A percentile compares a stretch with the other conserved stretches of the same genome.
Evolutionary conservation across 2,113 vertebrate species (phyloP).

Genomic region (Aplodontia rufa): DNA sequence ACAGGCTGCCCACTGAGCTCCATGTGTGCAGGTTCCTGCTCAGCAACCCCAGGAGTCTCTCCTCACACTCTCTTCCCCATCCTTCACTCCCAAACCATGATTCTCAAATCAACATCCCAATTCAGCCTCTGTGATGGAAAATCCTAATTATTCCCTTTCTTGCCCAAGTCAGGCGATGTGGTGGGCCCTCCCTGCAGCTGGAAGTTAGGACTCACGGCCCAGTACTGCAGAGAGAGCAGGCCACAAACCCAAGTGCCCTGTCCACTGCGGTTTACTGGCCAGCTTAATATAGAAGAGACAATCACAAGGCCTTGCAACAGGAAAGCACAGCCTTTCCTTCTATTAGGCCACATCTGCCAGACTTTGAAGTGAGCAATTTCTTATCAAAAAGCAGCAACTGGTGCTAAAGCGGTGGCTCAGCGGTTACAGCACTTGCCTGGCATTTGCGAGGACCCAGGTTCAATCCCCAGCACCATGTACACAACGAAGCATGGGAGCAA

Average conservation of each 20-base stretch:
- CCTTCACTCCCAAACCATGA: neutral
- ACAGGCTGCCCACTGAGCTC: no score
- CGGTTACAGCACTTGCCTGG: no score
- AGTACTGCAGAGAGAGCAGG: neutral
- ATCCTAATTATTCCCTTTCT: neutral
- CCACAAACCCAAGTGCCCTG: neutral
- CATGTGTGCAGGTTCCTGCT: neutral
- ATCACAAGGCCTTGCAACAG: neutral
- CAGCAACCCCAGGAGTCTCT: neutral
- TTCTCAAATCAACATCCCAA: neutral
- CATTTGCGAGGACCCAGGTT: no score
- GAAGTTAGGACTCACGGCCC: rapidly evolving
- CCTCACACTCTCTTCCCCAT: no score
- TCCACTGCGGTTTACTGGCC: neutral
- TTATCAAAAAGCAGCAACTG: neutral
- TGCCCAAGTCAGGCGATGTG: rapidly evolving
- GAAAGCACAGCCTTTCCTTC: neutral
- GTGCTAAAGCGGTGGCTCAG: no score
- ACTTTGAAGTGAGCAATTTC: neutral
- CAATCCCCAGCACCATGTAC: no score
- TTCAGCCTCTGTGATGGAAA: neutral
- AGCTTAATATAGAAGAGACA: neutral
- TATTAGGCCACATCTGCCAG: neutral
- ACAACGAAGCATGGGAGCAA: no score
- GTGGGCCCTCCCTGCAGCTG: neutral